Conservation (phyloP, 64 coral and sea anemone genomes). For the Montipora sp. region DNA sequence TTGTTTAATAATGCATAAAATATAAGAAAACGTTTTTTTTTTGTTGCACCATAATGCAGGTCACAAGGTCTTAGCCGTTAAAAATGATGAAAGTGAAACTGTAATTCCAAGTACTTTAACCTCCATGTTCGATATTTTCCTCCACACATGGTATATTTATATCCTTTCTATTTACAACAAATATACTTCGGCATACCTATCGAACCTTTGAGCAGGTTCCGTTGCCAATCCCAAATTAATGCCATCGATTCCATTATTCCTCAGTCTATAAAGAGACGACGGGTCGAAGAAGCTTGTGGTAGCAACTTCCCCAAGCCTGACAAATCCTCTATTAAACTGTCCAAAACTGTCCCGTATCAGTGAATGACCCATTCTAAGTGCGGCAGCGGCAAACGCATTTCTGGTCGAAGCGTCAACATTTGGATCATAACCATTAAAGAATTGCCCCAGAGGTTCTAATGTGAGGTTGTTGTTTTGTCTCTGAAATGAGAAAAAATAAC, state of each 20-base stretch:
- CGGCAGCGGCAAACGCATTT: conserved; percentile 54
- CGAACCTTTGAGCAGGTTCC: conserved; percentile 27
- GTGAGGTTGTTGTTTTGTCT: background rate
- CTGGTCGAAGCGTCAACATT: background rate
- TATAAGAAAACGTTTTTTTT: no score
- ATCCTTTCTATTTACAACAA: no score
- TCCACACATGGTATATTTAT: no score
- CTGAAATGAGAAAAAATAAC: background rate
- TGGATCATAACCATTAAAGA: conserved; percentile 38
- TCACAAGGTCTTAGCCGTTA: no score
- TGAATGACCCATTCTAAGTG: conserved; percentile 68
- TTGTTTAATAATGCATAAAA: no score
- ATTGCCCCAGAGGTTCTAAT: background rate
- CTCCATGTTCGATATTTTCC: no score
- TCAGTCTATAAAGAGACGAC: conserved; percentile 5
- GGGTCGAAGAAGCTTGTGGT: conserved; percentile 27
- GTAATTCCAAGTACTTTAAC: no score
- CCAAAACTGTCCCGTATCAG: conserved; percentile 45
- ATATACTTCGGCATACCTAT: conserved; percentile 1
- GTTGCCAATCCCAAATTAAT: conserved; percentile 20
- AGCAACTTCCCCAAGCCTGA: background rate
- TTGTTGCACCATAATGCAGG: no score
- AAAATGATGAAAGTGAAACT: no score
- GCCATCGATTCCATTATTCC: conserved; percentile 20
- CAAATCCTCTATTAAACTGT: background rate